These are phyloP conservation scores for Tringa solitaria DNA, from an alignment of 2,113 vertebrate species.

Conservation along the genomic window DNA sequence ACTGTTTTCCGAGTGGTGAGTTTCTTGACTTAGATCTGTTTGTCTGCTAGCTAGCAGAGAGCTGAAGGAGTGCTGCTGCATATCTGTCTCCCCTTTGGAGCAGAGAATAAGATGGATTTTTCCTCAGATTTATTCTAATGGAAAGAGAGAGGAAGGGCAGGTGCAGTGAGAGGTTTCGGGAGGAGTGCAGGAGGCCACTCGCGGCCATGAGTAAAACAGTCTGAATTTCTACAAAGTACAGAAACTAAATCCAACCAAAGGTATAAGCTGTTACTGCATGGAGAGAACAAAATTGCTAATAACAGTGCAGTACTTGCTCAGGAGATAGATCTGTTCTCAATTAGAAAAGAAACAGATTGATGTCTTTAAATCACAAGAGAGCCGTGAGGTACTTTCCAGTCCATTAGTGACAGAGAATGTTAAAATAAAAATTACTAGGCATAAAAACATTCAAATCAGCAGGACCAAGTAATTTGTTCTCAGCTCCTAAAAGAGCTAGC, in stretches of 20 bases:
- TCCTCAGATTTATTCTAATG: neutral
- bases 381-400: neutral
- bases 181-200: neutral
- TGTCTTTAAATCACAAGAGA: conserved; percentile 43
- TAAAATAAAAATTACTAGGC: conserved; percentile 47
- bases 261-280: neutral
- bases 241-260: neutral
- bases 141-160: neutral
- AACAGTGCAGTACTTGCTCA: neutral
- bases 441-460: conserved; percentile 55
- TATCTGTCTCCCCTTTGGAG: neutral
- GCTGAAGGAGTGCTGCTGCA: neutral
- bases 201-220: accelerated
- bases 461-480: conserved; percentile 19
- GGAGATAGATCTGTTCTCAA: conserved; percentile 6
- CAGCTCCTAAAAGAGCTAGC: conserved; percentile 8
- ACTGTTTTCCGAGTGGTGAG: accelerated
- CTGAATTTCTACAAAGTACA: neutral
- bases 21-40: neutral
- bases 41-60: neutral
- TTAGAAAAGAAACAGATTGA: conserved; percentile 25
- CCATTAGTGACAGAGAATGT: conserved; percentile 47
- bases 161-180: neutral
- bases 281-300: neutral
- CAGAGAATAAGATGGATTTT: neutral